Evolutionary conservation across 2,113 vertebrate genomes (phyloP).

Genomic region (Nanorana parkeri): DNA sequence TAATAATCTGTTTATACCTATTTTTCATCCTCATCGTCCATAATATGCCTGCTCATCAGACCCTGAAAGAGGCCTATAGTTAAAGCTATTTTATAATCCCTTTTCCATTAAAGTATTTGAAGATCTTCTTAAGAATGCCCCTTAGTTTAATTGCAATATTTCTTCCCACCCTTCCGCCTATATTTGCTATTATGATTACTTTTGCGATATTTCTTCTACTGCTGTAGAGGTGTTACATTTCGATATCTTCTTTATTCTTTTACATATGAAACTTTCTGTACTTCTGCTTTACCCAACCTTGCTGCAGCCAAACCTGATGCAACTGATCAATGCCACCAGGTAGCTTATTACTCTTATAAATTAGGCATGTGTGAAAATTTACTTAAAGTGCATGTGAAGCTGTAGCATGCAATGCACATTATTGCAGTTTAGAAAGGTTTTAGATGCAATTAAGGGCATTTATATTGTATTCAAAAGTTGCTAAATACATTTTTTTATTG

Average conservation of each 20-base stretch:
- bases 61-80: constrained; percentile 3
- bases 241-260: not conserved
- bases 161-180: not conserved
- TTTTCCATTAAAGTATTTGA: constrained; percentile 39
- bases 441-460: too few relatives aligned
- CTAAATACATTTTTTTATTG: too few relatives aligned
- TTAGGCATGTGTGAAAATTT: too few relatives aligned
- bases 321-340: not conserved
- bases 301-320: not conserved
- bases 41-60: constrained; percentile 12
- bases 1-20: constrained; percentile 4
- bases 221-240: not conserved
- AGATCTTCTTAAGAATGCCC: constrained; percentile 18
- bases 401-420: too few relatives aligned
- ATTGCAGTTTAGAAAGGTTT: too few relatives aligned
- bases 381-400: too few relatives aligned
- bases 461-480: too few relatives aligned
- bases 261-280: not conserved
- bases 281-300: not conserved
- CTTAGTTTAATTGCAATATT: constrained; percentile 32
- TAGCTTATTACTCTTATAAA: not conserved
- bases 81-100: constrained; percentile 21
- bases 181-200: constrained; percentile 44
- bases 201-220: constrained; percentile 14
- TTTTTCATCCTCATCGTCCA: not conserved